Conservation (phyloP, 2,888 invertebrate genomes). For the Meteorus colon region DNA sequence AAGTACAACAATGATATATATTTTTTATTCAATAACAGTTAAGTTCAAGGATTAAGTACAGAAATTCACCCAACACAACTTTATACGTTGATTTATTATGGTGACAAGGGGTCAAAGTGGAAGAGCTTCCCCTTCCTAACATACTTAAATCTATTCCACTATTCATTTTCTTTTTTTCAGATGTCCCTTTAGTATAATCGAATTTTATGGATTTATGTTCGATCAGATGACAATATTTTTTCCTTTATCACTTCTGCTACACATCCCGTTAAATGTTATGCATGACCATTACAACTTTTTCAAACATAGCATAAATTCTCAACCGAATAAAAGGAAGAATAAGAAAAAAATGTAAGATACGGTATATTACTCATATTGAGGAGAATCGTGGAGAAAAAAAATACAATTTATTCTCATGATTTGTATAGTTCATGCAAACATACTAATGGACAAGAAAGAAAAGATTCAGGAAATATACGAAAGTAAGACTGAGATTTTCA, state of each 20-base stretch:
- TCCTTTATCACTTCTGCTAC: slow-evolving; percentile 7
- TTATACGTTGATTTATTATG: not conserved
- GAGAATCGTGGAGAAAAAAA: not conserved
- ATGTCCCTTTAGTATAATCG: slow-evolving; percentile 8
- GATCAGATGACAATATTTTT: slow-evolving; percentile 28
- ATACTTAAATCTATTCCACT: not conserved
- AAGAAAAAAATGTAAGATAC: not conserved
- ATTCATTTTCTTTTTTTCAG: not conserved
- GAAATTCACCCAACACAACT: slow-evolving; percentile 18
- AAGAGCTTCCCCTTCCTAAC: not conserved
- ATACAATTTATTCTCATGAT: not conserved
- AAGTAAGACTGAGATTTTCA: not conserved
- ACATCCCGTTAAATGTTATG: not conserved
- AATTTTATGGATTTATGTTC: slow-evolving; percentile 22
- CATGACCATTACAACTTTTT: slow-evolving; percentile 1
- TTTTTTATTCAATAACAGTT: slow-evolving; percentile 29
- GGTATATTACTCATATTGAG: not conserved
- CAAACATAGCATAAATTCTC: not conserved
- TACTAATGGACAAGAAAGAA: not conserved
- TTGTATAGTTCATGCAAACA: not conserved
- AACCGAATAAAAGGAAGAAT: not conserved
- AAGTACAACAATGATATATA: not conserved
- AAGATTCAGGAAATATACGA: not conserved
- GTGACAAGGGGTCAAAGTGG: slow-evolving; percentile 2
- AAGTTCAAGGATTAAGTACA: slow-evolving; percentile 32